Evolutionary conservation across 2,797 vertebrate genomes (phyloP).

Genomic region (Semotilus atromaculatus): DNA sequence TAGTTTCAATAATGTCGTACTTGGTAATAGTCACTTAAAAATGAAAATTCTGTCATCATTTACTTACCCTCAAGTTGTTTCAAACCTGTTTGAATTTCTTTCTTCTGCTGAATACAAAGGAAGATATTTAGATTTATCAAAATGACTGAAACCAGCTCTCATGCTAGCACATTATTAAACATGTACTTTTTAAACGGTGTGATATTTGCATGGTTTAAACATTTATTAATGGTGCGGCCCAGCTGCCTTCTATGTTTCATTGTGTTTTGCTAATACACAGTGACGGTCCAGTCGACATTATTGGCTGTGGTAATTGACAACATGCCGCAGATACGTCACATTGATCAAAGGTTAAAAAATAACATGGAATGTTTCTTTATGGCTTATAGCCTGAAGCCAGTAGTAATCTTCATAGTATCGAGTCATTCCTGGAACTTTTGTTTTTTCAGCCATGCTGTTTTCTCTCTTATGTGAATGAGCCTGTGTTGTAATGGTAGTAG

Average conservation of each 20-base stretch:
- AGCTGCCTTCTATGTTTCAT: not conserved
- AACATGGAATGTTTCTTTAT: not conserved
- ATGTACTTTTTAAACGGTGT: not conserved
- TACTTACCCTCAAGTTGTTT: no score
- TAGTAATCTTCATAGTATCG: not conserved
- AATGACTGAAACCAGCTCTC: not conserved
- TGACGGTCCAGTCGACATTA: not conserved
- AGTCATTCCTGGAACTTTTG: not conserved
- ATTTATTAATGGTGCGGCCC: not conserved
- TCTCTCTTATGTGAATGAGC: slow-evolving; percentile 8
- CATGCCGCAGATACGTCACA: not conserved
- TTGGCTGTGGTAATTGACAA: not conserved
- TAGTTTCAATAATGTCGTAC: not conserved
- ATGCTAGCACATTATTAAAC: not conserved
- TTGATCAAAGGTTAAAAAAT: slow-evolving; percentile 1
- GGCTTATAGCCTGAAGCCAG: not conserved
- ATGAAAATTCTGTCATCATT: no score
- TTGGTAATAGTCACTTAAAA: no score
- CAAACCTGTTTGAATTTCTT: no score
- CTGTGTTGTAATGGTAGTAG: slow-evolving; percentile 7
- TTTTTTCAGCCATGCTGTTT: slow-evolving; percentile 1
- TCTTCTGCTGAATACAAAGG: no score
- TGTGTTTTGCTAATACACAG: not conserved
- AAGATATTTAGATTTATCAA: no score
- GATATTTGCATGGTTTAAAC: not conserved